Evolutionary conservation across 1,140 invertebrate genomes (phyloP), one percentile per base, ranked within the genome.

Genomic region (Venturia canescens): DNA sequence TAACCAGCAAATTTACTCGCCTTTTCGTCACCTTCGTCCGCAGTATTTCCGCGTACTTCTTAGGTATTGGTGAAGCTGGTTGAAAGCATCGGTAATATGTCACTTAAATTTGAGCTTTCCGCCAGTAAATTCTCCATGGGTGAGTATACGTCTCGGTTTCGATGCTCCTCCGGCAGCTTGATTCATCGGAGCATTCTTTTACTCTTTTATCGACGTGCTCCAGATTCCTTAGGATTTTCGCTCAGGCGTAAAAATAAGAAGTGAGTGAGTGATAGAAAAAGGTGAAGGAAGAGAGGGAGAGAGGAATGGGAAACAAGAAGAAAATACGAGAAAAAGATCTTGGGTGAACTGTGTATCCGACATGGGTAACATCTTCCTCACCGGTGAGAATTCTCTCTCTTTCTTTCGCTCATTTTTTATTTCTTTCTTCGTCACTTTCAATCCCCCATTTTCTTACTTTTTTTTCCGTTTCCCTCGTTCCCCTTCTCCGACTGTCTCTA

Each of bases 51-150:
- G 15, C 6, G 15, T 15, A 34, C 18, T 48, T 48, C 48, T 74
- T 48, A 23, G 48, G 71, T 27, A 23, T 34, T 31, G 66, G 29
- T 18, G 13, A 74, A 38, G 21, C 16, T 74, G 34, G 69, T 38
- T 48, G 44, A 15, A 26, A 63, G 26, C 38, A 26, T 18, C 21
- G 23, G 66, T 75, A 23, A 48, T 29, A 50, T 83, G 82, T 83
- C 83, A 82, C 71, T 84, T 85, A 84, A 84, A 85, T 82, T 83
- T 82, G 69, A 79, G 77, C 48, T 83, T 71, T 82, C 67, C 34
- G 50, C n/a, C 13, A 60, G 53, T 5, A 63, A 60, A 26, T 79
- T 50, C 75, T 11, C 15, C 57, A 26, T 44, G 48, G 34, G 74
- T 27, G 18, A 27, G 13, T 69, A n/a, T n/a, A 82, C 78, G 72